Evolutionary conservation across 2,113 vertebrate genomes (phyloP).

Genomic region (Notiomystis cincta): DNA sequence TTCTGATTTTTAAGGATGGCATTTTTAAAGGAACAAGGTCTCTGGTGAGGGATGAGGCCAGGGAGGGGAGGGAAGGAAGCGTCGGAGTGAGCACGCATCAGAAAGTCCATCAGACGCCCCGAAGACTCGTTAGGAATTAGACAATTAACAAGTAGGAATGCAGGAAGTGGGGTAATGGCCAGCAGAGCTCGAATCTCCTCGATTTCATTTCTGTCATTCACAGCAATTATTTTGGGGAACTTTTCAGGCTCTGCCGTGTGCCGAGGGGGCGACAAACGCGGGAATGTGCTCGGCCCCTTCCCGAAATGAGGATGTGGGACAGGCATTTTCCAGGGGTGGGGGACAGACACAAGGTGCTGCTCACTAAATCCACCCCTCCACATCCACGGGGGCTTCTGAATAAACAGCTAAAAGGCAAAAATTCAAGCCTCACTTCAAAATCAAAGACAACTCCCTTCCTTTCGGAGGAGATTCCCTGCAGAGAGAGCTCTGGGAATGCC

Average conservation of each 20-base stretch:
- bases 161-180: slow-evolving; percentile 56
- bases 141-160: slow-evolving; percentile 61
- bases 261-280: accelerated
- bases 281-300: not conserved
- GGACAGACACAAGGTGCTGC: not conserved
- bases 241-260: not conserved
- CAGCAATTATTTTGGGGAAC: not conserved
- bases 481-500: not conserved
- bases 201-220: slow-evolving; percentile 44
- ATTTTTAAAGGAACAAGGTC: slow-evolving; percentile 65
- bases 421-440: not conserved
- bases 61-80: slow-evolving; percentile 31
- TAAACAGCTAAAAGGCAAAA: not conserved
- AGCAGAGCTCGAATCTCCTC: slow-evolving; percentile 35
- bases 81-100: not conserved
- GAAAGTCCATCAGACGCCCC: slow-evolving; percentile 27
- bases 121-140: slow-evolving; percentile 56
- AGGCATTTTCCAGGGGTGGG: not conserved
- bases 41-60: slow-evolving; percentile 2
- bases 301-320: accelerated
- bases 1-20: slow-evolving; percentile 58
- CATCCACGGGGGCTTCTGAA: accelerated
- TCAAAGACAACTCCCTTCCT: not conserved
- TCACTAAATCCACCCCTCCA: not conserved
- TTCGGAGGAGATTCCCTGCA: not conserved